Conservation (phyloP, 2,888 invertebrate species). For the Carabus problematicus region DNA sequence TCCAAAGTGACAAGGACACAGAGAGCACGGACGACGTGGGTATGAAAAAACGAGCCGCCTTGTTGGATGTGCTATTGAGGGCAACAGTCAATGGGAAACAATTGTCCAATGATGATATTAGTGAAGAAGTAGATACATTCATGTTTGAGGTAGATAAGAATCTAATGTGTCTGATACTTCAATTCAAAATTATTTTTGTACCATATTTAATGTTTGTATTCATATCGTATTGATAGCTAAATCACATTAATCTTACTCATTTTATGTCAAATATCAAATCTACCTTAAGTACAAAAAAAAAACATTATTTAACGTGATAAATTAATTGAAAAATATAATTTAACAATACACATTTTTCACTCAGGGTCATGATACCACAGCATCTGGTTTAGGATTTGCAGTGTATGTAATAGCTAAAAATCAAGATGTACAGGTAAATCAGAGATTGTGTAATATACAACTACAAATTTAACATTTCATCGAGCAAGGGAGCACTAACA, state of each 20-base stretch:
- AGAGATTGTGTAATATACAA: constrained; percentile 57
- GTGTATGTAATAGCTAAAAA: constrained; percentile 58
- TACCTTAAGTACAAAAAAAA: no score
- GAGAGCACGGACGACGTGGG: constrained; percentile 54
- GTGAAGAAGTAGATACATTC: constrained; percentile 61
- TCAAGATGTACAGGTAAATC: constrained; percentile 56
- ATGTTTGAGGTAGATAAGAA: constrained; percentile 77
- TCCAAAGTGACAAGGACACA: constrained; percentile 4
- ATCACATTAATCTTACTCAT: no score
- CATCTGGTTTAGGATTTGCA: constrained; percentile 59
- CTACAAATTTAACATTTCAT: constrained; percentile 3
- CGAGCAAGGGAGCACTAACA: constrained; percentile 23
- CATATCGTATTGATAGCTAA: no score
- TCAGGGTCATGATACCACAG: constrained; percentile 62
- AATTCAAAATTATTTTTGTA: no score
- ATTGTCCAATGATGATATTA: not conserved
- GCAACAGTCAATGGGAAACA: not conserved
- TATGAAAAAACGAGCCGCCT: constrained; percentile 68
- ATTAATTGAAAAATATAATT: no score
- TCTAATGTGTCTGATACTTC: no score
- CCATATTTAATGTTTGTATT: no score
- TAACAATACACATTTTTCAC: constrained; percentile 30
- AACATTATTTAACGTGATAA: no score
- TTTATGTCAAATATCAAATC: no score
- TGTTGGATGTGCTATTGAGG: constrained; percentile 63